These are phyloP conservation scores for Clarias fuscus DNA, from an alignment of 2,797 vertebrate species.

Conservation along the genomic window DNA sequence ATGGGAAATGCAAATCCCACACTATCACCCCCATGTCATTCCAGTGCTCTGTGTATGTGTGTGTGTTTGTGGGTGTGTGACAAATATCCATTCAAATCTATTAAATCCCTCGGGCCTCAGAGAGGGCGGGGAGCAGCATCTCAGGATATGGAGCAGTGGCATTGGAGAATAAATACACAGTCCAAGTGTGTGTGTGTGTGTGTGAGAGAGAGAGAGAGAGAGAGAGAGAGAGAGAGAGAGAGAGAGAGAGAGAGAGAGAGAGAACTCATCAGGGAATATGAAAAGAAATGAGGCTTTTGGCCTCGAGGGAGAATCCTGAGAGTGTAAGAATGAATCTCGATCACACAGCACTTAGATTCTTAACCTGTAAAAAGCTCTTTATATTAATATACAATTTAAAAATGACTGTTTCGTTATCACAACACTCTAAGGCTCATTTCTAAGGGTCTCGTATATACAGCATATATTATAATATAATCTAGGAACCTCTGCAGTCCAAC, in stretches of 20 bases:
- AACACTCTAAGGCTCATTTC: too few relatives aligned
- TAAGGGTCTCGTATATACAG: too few relatives aligned
- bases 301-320: neutral
- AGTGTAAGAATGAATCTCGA: neutral
- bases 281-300: conserved; percentile 4
- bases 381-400: neutral
- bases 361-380: neutral
- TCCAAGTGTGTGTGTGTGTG: neutral
- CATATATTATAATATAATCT: too few relatives aligned
- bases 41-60: neutral
- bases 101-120: neutral
- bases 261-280: neutral
- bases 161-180: neutral
- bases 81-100: neutral
- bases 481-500: too few relatives aligned
- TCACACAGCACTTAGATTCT: neutral
- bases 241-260: too few relatives aligned
- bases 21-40: neutral
- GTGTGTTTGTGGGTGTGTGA: neutral
- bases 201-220: neutral
- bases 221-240: too few relatives aligned
- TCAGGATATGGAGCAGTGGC: neutral
- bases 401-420: too few relatives aligned
- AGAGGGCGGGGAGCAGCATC: neutral
- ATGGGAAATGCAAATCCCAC: conserved; percentile 8